These are phyloP conservation scores for Nautilus pompilius DNA, from an alignment of 1,140 invertebrate species.

Conservation along the genomic window DNA sequence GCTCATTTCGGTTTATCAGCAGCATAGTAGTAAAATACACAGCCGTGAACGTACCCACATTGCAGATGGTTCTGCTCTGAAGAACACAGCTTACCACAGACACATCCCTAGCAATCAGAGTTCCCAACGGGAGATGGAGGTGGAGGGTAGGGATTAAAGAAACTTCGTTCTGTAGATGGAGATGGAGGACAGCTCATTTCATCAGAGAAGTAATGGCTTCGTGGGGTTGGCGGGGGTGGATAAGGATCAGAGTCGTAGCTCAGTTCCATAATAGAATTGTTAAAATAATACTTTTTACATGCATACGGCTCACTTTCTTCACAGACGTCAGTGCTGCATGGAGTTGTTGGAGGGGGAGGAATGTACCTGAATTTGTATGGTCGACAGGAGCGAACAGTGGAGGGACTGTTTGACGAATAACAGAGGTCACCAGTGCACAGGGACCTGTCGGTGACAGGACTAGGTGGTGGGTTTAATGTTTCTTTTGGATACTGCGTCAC, in stretches of 20 bases:
- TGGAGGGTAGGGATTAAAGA: conserved; percentile 71
- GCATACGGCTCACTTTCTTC: conserved; percentile 66
- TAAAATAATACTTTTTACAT: conserved; percentile 31
- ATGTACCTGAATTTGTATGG: conserved; percentile 70
- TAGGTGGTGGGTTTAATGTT: conserved; percentile 84
- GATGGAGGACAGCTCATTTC: conserved; percentile 72
- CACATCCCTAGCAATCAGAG: conserved; percentile 44
- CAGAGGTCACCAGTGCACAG: conserved; percentile 43
- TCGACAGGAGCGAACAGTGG: conserved; percentile 58
- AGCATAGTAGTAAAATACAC: background rate
- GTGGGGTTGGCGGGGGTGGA: conserved; percentile 80
- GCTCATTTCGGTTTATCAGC: background rate
- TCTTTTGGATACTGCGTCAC: conserved; percentile 70
- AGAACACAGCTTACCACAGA: too few species aligned
- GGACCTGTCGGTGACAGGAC: conserved; percentile 69
- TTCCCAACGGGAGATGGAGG: conserved; percentile 62
- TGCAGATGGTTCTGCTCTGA: conserved; percentile 7
- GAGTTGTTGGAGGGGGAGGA: conserved; percentile 89
- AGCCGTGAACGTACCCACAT: background rate
- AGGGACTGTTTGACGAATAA: conserved; percentile 45
- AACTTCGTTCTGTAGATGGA: conserved; percentile 66
- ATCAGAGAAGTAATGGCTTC: conserved; percentile 64
- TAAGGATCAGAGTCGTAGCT: conserved; percentile 69
- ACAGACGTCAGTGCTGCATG: conserved; percentile 89
- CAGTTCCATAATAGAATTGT: conserved; percentile 51